Percentiles rank a stretch among this genome's conserved stretches.
Evolutionary conservation across 2,797 vertebrate species (phyloP).

Genomic region (Lindbergichthys nudifrons): DNA sequence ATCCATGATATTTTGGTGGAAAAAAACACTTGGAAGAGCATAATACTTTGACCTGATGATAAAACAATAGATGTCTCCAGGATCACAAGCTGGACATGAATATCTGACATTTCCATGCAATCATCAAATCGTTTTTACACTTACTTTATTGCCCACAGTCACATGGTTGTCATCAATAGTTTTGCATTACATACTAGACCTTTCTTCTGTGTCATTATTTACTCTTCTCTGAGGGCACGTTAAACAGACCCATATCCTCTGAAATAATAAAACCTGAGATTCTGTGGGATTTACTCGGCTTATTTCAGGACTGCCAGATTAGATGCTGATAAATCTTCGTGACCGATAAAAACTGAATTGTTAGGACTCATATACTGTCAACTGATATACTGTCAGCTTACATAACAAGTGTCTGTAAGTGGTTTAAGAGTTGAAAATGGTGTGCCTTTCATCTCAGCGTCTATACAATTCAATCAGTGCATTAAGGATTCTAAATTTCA

Average conservation of each 20-base stretch:
- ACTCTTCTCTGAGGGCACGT: constrained; percentile 1
- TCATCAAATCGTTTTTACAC: too few relatives aligned
- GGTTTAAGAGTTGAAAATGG: neutral
- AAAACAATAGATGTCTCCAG: neutral
- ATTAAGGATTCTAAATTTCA: constrained; percentile 7
- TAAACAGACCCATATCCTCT: constrained; percentile 19
- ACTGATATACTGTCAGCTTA: neutral
- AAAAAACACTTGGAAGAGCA: neutral
- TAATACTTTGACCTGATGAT: too few relatives aligned
- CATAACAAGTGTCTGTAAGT: constrained; percentile 2
- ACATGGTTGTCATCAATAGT: too few relatives aligned
- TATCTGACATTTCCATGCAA: neutral
- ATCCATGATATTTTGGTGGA: neutral
- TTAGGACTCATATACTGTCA: constrained; percentile 11
- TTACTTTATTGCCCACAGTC: too few relatives aligned
- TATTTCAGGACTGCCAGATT: neutral
- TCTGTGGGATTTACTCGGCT: constrained; percentile 11
- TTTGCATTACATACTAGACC: too few relatives aligned
- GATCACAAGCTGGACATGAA: neutral
- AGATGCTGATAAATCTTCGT: neutral
- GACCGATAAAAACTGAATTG: neutral
- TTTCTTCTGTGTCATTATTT: too few relatives aligned
- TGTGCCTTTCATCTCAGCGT: neutral
- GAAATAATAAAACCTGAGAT: constrained; percentile 33
- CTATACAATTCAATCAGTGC: constrained; percentile 22